These are phyloP conservation scores for Argya squamiceps DNA, from an alignment of 2,797 vertebrate genomes.

Conservation along the genomic window DNA sequence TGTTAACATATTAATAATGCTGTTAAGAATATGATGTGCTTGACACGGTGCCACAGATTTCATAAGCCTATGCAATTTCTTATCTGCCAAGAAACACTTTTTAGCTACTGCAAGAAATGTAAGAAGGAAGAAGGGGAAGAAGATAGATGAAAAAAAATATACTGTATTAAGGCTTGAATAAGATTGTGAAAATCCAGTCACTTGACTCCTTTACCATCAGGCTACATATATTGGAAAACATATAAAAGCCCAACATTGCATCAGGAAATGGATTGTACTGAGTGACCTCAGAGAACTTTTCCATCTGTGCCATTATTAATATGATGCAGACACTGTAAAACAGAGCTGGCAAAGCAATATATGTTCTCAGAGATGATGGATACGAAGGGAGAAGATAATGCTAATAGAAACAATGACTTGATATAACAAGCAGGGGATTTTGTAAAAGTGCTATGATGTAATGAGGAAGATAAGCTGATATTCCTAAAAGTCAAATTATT, in stretches of 20 bases:
- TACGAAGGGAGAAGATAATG: background rate
- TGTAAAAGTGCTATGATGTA: conserved; percentile 2
- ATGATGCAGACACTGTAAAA: conserved; percentile 47
- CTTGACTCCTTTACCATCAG: conserved; percentile 57
- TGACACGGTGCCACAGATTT: conserved; percentile 62
- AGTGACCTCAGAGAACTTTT: conserved; percentile 61
- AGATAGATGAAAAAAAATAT: background rate
- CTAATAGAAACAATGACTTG: background rate
- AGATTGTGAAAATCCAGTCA: conserved; percentile 43
- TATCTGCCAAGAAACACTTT: conserved; percentile 70
- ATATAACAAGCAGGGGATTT: background rate
- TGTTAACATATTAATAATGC: conserved; percentile 75
- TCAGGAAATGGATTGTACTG: conserved; percentile 39
- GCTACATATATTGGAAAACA: conserved; percentile 27
- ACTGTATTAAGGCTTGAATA: conserved; percentile 33
- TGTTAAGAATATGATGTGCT: conserved; percentile 67
- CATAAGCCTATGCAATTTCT: conserved; percentile 72
- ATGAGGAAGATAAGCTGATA: background rate
- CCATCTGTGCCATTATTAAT: conserved; percentile 60
- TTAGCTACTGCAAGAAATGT: conserved; percentile 57
- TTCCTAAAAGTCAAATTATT: conserved; percentile 52
- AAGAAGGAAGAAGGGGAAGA: conserved; percentile 33
- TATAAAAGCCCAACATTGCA: conserved; percentile 20
- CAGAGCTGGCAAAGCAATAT: conserved; percentile 29
- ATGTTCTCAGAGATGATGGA: background rate